phyloP scores from a whole-genome alignment of 2,113 vertebrate genomes.

The Anser cygnoides region DNA sequence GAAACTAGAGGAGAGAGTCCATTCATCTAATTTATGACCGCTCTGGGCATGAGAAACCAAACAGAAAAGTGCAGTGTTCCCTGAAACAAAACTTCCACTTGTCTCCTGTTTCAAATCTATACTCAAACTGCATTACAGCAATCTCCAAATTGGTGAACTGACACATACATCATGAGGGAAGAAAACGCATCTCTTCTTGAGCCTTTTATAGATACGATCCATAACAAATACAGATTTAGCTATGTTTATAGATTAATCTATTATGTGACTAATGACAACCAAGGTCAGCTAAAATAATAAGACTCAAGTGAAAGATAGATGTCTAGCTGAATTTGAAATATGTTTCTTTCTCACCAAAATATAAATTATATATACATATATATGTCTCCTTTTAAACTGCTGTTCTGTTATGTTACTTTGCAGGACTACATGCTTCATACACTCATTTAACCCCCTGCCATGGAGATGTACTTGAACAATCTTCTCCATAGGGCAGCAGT shows the following conservation, averaged over 20 bases:
- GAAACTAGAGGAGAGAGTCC: background rate
- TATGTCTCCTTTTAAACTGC: background rate
- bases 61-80: background rate
- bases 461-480: background rate
- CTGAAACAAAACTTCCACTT: background rate
- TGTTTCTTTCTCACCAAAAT: background rate
- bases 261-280: background rate
- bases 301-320: background rate
- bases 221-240: constrained; percentile 13
- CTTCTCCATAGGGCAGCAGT: background rate
- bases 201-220: constrained; percentile 29
- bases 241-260: constrained; percentile 1
- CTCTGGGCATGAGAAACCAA: background rate
- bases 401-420: background rate
- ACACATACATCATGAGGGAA: background rate
- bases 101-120: constrained; percentile 45
- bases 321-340: background rate
- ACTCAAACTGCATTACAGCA: constrained; percentile 6
- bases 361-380: too few relatives aligned
- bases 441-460: background rate
- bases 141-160: background rate
- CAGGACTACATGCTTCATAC: background rate
- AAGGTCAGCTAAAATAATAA: constrained; percentile 45
- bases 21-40: constrained; percentile 9
- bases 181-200: background rate